Conservation (phyloP, 2,888 invertebrate species). For the Achlya flavicornis region DNA sequence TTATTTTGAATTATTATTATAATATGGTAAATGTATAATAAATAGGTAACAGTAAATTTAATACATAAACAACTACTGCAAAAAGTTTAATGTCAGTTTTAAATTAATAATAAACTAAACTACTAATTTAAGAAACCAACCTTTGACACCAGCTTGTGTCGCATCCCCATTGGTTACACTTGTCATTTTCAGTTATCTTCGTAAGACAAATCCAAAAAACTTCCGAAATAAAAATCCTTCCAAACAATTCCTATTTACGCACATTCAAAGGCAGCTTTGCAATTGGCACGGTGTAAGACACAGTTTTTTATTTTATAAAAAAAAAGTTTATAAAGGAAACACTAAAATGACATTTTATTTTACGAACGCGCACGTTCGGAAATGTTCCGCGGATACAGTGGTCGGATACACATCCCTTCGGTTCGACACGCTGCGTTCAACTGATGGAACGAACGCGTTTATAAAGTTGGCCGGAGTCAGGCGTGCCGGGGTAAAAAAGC, state of each 20-base stretch:
- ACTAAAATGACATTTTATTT: slow-evolving; percentile 51
- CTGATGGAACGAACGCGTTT: slow-evolving; percentile 59
- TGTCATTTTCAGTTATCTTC: slow-evolving; percentile 66
- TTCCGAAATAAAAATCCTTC: slow-evolving; percentile 45
- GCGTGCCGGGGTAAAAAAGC: slow-evolving; percentile 77
- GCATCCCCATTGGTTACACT: slow-evolving; percentile 60
- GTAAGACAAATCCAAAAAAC: slow-evolving; percentile 44
- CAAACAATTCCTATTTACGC: slow-evolving; percentile 46
- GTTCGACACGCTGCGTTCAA: slow-evolving; percentile 58
- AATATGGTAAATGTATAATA: too few relatives aligned
- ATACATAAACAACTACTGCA: not conserved
- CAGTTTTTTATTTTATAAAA: slow-evolving; percentile 40
- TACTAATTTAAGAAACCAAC: slow-evolving; percentile 45
- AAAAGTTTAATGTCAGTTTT: not conserved
- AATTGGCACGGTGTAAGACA: slow-evolving; percentile 62
- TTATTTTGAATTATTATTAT: too few relatives aligned
- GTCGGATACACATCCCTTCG: slow-evolving; percentile 48
- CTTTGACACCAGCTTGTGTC: slow-evolving; percentile 69
- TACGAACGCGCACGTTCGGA: slow-evolving; percentile 52
- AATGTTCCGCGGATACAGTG: slow-evolving; percentile 30
- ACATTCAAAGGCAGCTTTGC: slow-evolving; percentile 48
- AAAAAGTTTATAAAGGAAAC: slow-evolving; percentile 34
- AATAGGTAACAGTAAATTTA: not conserved
- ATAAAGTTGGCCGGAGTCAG: slow-evolving; percentile 62
- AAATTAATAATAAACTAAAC: slow-evolving; percentile 5